A percentile compares a stretch with the other conserved stretches of the same genome.
Evolutionary conservation across 2,797 vertebrate species (phyloP).

Genomic region (Tokudaia muenninki): DNA sequence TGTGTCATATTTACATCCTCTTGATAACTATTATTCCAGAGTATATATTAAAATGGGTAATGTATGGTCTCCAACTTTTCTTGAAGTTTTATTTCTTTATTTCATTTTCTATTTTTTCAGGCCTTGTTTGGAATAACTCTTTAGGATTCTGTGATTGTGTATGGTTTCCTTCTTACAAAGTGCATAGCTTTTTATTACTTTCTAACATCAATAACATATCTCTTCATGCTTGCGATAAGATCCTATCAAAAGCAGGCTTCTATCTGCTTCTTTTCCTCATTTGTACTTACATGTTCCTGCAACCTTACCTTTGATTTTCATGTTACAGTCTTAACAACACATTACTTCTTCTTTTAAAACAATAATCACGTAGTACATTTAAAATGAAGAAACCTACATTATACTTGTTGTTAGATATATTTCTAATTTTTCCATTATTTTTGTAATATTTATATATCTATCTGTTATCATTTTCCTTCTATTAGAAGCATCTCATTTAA

Average conservation of each 20-base stretch:
- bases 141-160: background rate
- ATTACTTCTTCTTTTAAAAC: background rate
- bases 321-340: background rate
- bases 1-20: background rate
- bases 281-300: background rate
- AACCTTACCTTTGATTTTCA: background rate
- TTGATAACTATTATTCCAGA: background rate
- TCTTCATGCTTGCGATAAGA: slow-evolving; percentile 5
- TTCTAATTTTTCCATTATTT: background rate
- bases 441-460: background rate
- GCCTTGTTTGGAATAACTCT: background rate
- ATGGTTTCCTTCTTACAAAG: background rate
- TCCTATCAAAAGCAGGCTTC: background rate
- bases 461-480: background rate
- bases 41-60: background rate
- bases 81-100: background rate
- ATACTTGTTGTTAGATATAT: background rate
- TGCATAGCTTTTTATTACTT: background rate
- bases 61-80: background rate
- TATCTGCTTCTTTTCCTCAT: background rate
- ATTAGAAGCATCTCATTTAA: background rate
- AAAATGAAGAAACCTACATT: background rate
- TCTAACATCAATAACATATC: background rate
- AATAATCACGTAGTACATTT: background rate
- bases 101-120: slow-evolving; percentile 6